Percentiles rank a stretch among this genome's conserved stretches.
Conservation (phyloP, 2,797 vertebrate species). For the Parambassis ranga region DNA sequence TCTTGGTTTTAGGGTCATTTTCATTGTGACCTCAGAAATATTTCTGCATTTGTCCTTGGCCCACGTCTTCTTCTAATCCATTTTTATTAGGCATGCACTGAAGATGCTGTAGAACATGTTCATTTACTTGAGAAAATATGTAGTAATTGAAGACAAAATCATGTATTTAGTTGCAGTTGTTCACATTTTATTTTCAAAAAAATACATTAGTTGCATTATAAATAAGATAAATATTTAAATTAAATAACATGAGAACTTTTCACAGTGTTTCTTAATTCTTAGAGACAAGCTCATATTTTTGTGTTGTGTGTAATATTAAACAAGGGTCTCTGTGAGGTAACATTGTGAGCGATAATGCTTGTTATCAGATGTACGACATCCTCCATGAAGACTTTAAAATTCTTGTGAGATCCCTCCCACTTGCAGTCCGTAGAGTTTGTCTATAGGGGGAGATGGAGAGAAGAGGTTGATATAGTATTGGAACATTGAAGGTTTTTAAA, state of each 20-base stretch:
- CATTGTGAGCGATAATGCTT: neutral
- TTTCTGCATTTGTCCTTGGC: too few species aligned
- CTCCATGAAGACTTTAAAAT: fast-evolving
- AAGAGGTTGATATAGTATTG: conserved; percentile 4
- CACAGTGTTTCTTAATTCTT: conserved; percentile 27
- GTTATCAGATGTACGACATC: fast-evolving
- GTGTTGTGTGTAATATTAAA: conserved; percentile 21
- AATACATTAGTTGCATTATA: neutral
- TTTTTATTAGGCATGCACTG: too few species aligned
- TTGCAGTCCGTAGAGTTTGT: neutral
- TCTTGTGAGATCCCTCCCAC: fast-evolving
- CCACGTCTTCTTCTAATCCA: too few species aligned
- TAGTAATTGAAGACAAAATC: too few species aligned
- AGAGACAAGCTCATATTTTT: conserved; percentile 9
- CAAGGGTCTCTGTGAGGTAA: conserved; percentile 11
- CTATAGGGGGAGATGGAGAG: conserved; percentile 4
- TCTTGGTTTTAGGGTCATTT: too few species aligned
- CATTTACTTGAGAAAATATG: too few species aligned
- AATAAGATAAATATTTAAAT: conserved; percentile 47
- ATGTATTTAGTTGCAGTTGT: too few species aligned
- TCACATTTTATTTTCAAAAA: too few species aligned
- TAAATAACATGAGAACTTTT: conserved; percentile 46
- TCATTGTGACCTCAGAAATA: too few species aligned
- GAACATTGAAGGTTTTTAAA: neutral
- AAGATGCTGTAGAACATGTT: too few species aligned